phyloP scores from a whole-genome alignment of 2,797 vertebrate species.

The Enteromius thamalakanensis region DNA sequence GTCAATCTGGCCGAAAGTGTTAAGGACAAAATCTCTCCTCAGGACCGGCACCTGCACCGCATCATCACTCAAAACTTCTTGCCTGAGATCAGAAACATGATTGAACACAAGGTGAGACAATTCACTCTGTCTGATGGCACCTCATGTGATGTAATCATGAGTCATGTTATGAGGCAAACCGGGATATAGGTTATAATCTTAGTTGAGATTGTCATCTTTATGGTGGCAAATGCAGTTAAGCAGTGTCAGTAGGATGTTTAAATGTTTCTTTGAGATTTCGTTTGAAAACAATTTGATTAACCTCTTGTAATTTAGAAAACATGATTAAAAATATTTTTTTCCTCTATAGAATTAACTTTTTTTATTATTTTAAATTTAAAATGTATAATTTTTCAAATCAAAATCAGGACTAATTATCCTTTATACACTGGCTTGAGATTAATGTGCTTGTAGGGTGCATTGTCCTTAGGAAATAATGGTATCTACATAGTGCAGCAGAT shows the following conservation, averaged over 20 bases:
- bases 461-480: neutral
- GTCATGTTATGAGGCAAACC: neutral
- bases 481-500: neutral
- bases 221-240: neutral
- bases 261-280: neutral
- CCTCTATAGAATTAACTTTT: no score
- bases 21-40: slow-evolving; percentile 88
- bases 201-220: neutral
- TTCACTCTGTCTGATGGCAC: neutral
- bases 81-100: slow-evolving; percentile 98
- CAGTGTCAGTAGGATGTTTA: neutral
- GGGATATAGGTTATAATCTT: neutral
- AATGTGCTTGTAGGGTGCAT: neutral
- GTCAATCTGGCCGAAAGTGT: slow-evolving; percentile 90
- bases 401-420: neutral
- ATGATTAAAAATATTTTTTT: neutral
- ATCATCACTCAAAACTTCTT: slow-evolving; percentile 97
- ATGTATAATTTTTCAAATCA: neutral
- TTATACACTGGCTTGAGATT: neutral
- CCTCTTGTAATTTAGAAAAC: neutral
- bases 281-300: neutral
- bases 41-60: slow-evolving; percentile 94
- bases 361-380: neutral
- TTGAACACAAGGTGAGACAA: slow-evolving; percentile 90
- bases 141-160: slow-evolving; percentile 11